Evolutionary conservation across 92 coral and sea anemone genomes (phyloP).

Genomic region (Porites evermanni): DNA sequence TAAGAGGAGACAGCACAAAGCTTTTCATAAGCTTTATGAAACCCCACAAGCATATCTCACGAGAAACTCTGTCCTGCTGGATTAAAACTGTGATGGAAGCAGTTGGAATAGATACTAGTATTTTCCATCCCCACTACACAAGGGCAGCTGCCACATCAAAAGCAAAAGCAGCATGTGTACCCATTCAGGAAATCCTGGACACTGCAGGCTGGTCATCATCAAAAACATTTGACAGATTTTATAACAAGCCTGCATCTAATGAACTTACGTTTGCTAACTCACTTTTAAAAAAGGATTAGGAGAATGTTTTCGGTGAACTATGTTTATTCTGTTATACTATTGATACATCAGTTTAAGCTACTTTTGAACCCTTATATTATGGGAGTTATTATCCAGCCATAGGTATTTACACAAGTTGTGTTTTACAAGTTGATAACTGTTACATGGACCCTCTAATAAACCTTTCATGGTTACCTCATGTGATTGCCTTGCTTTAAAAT

Average conservation of each 20-base stretch:
- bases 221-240: slow-evolving; percentile 69
- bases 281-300: background rate
- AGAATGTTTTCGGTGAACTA: slow-evolving; percentile 11
- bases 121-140: slow-evolving; percentile 75
- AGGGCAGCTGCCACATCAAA: slow-evolving; percentile 78
- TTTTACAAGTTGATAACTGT: background rate
- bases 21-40: slow-evolving; percentile 52
- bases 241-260: slow-evolving; percentile 57
- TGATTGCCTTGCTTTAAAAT: slow-evolving; percentile 32
- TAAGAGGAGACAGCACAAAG: slow-evolving; percentile 54
- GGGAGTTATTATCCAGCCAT: too few relatives aligned
- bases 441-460: background rate
- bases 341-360: too few relatives aligned
- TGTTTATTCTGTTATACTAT: background rate
- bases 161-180: slow-evolving; percentile 56
- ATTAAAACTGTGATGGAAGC: slow-evolving; percentile 42
- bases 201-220: slow-evolving; percentile 77
- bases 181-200: slow-evolving; percentile 72
- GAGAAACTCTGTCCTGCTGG: slow-evolving; percentile 51
- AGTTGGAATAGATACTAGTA: slow-evolving; percentile 52
- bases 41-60: slow-evolving; percentile 41
- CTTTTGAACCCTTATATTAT: too few relatives aligned
- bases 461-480: slow-evolving; percentile 11
- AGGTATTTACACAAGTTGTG: background rate
- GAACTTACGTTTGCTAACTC: slow-evolving; percentile 29